Evolutionary conservation across 2,888 invertebrate genomes (phyloP).

Genomic region (Drosophila kokeensis): DNA sequence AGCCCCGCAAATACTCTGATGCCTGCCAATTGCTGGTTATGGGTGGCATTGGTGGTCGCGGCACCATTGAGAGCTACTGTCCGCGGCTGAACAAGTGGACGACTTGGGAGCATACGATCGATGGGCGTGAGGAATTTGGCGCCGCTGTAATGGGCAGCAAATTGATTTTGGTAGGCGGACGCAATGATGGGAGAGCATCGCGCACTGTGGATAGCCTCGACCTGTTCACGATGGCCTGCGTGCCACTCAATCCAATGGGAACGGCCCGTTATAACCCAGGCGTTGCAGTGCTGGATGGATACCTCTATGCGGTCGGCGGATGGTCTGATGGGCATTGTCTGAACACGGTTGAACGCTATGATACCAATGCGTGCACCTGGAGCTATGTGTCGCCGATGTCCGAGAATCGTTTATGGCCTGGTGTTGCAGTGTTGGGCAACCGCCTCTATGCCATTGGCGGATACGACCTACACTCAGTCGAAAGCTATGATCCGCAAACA

Average conservation of each 20-base stretch:
- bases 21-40: constrained; percentile 90
- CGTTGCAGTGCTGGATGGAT: constrained; percentile 91
- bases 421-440: constrained; percentile 93
- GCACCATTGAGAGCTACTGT: constrained; percentile 93
- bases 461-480: constrained; percentile 96
- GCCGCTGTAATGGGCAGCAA: constrained; percentile 93
- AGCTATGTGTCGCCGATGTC: constrained; percentile 95
- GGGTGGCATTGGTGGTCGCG: no score
- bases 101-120: constrained; percentile 83
- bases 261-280: constrained; percentile 93
- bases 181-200: constrained; percentile 94
- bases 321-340: constrained; percentile 92
- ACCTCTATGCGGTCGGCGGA: constrained; percentile 97
- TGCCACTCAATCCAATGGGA: constrained; percentile 93
- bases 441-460: constrained; percentile 96
- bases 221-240: constrained; percentile 92
- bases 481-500: constrained; percentile 91
- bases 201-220: constrained; percentile 96
- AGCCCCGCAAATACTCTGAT: constrained; percentile 93
- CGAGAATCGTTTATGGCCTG: constrained; percentile 92
- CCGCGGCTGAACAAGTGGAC: constrained; percentile 84
- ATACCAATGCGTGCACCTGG: constrained; percentile 94
- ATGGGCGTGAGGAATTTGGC: constrained; percentile 93
- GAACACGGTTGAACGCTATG: constrained; percentile 96
- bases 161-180: constrained; percentile 94